Percentiles rank a stretch among this genome's conserved stretches.
phyloP scores from a whole-genome alignment of 2,797 vertebrate species.

The Okamejei kenojei region DNA sequence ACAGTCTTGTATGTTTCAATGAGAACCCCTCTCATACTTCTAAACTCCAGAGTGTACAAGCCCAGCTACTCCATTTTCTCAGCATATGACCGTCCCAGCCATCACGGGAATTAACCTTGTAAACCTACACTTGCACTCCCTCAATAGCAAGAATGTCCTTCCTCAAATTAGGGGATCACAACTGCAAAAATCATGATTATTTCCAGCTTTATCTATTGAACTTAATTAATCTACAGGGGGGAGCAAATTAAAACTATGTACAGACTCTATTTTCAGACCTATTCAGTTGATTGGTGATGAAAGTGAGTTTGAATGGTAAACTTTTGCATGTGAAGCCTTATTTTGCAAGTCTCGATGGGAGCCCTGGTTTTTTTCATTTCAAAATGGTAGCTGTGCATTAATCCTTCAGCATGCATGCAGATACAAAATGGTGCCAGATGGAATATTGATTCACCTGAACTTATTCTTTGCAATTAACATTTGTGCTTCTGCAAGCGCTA shows the following conservation, averaged over 20 bases:
- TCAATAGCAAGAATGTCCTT: too few species aligned
- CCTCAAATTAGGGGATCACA: too few species aligned
- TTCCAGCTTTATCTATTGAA: not conserved
- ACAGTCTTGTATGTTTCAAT: too few species aligned
- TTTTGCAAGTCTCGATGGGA: not conserved
- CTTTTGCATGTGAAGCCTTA: not conserved
- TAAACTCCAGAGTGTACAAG: too few species aligned
- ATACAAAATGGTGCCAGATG: conserved; percentile 6
- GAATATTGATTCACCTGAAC: conserved; percentile 20
- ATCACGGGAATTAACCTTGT: too few species aligned
- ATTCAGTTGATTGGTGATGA: not conserved
- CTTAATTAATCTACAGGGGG: not conserved
- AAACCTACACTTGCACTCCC: too few species aligned
- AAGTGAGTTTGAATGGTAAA: not conserved
- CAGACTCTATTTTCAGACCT: too few species aligned
- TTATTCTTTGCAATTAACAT: conserved; percentile 29
- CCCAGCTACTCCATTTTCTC: too few species aligned
- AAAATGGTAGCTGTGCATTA: not conserved
- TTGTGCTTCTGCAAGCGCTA: not conserved
- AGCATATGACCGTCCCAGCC: too few species aligned
- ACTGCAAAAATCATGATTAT: not conserved
- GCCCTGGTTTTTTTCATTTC: not conserved
- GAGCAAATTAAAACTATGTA: not conserved
- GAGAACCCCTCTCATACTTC: too few species aligned
- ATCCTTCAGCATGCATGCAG: conserved; percentile 5